Evolutionary conservation across 2,888 invertebrate species (phyloP), one percentile per base, ranked within the genome.

Genomic region (Latrodectus hesperus): DNA sequence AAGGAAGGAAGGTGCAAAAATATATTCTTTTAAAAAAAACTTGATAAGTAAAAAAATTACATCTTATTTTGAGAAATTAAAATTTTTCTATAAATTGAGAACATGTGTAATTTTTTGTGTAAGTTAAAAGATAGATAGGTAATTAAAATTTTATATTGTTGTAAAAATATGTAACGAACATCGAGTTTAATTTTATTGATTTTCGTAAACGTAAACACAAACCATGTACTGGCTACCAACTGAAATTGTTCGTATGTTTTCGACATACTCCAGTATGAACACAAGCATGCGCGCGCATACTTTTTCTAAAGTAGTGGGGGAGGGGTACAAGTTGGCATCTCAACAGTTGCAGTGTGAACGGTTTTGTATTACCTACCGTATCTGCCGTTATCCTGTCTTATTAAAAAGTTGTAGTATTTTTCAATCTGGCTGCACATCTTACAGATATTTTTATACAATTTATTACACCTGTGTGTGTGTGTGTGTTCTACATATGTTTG

Each of bases 41-140:
- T 22, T 67, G 67, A 1, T 67, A 67, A 67, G 22, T 11, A 17
- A 67, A 67, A 67, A 67, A 17, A 67, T 67, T 67, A 67, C n/a
- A 17, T 4, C 67, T n/a, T 55, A 55, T 55, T 55, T 55, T 2
- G 55, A 55, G 1, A 55, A 55, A 2, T 55, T 55, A 55, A 55
- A n/a, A n/a, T 67, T 67, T 9, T 17, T 68, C n/a, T 22, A 22
- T 22, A 22, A 22, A 22, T 22, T 1, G 22, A 22, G 1, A 1
- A 22, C 22, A 22, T 0, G 22, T 22, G 1, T 22, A 22, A 22
- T 22, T 22, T 22, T 1, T 22, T 22, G 22, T 22, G 22, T 22
- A 22, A 22, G 22, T 22, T 22, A 22, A 22, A 22, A 22, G 22
- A 22, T 1, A 22, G 22, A 22, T 22, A 22, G 22, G 22, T 22